Conservation (phyloP, 2,797 vertebrate genomes). For the Macrochelys suwanniensis region DNA sequence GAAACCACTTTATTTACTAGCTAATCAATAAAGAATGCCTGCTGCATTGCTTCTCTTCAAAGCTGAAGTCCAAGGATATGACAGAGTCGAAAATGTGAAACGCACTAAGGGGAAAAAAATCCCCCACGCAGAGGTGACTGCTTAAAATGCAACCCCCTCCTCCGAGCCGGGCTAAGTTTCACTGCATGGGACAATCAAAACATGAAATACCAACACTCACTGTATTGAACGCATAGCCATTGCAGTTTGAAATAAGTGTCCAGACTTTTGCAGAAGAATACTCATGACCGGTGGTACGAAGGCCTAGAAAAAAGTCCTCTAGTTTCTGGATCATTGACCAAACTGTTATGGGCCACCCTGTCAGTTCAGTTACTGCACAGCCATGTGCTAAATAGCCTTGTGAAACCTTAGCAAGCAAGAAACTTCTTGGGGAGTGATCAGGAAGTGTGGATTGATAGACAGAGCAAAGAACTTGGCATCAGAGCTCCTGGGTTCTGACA, state of each 20-base stretch:
- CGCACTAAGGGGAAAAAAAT: slow-evolving; percentile 51
- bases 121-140: slow-evolving; percentile 41
- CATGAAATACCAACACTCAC: slow-evolving; percentile 39
- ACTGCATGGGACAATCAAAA: slow-evolving; percentile 47
- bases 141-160: slow-evolving; percentile 67
- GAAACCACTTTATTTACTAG: slow-evolving; percentile 76
- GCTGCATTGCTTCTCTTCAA: slow-evolving; percentile 77
- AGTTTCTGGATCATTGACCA: neutral
- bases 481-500: neutral
- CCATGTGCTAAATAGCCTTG: neutral
- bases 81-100: slow-evolving; percentile 78
- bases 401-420: neutral
- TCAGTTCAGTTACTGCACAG: neutral
- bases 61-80: slow-evolving; percentile 74
- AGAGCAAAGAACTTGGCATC: neutral
- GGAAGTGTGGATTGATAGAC: neutral
- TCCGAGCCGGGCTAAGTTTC: neutral
- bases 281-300: neutral
- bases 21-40: slow-evolving; percentile 78
- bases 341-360: neutral
- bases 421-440: neutral
- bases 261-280: neutral
- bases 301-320: neutral
- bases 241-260: neutral
- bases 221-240: slow-evolving; percentile 23